Evolutionary conservation across 2,888 invertebrate genomes (phyloP).

Genomic region (Eupithecia vulgata): DNA sequence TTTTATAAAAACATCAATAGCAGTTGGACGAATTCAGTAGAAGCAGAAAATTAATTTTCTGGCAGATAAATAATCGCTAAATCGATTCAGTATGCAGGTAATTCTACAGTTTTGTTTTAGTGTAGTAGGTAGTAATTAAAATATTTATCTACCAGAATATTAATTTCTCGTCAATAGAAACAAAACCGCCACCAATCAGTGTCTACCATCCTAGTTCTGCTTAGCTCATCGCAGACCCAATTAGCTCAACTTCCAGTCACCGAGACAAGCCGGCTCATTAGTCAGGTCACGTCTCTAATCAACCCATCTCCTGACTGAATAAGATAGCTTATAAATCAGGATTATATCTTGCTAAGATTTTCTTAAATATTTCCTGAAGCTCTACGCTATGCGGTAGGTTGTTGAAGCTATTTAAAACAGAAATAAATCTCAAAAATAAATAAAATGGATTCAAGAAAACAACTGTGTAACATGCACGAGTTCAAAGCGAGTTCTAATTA

Average conservation of each 20-base stretch:
- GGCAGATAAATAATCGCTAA: too few relatives aligned
- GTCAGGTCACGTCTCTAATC: slow-evolving; percentile 29
- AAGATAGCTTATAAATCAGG: slow-evolving; percentile 4
- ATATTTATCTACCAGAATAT: too few relatives aligned
- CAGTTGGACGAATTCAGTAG: too few relatives aligned
- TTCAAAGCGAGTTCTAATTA: background rate
- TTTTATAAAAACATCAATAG: too few relatives aligned
- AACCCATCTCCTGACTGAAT: slow-evolving; percentile 14
- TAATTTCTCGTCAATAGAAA: background rate
- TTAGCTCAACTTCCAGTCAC: slow-evolving; percentile 17
- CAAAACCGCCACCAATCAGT: background rate
- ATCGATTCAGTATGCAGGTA: too few relatives aligned
- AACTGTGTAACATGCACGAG: background rate
- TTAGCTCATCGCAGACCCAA: slow-evolving; percentile 17
- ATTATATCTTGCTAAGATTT: background rate
- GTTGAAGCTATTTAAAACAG: background rate
- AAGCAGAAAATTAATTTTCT: too few relatives aligned
- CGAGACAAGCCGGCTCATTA: slow-evolving; percentile 29
- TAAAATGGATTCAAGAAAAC: background rate
- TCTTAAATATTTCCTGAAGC: background rate
- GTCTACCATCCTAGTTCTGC: slow-evolving; percentile 4
- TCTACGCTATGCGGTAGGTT: background rate
- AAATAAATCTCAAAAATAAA: background rate
- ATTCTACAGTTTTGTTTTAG: too few relatives aligned
- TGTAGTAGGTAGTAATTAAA: too few relatives aligned